These are phyloP conservation scores for Tenebrosternarchus preto DNA, from an alignment of 2,113 vertebrate genomes.

Conservation along the genomic window DNA sequence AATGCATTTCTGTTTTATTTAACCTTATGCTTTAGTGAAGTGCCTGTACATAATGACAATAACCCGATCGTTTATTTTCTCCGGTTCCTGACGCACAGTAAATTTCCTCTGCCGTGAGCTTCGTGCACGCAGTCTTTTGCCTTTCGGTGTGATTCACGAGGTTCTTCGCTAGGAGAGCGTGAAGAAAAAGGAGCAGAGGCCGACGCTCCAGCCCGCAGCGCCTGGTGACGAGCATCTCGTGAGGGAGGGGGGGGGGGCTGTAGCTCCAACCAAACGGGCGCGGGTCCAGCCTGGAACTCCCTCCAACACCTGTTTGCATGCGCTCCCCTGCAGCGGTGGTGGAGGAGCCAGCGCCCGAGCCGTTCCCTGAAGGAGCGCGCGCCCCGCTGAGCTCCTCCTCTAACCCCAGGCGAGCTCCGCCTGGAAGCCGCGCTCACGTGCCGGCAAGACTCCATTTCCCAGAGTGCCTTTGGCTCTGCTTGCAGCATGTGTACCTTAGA, in stretches of 20 bases:
- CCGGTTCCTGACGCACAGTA: background rate
- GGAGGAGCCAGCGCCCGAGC: no score
- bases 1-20: slow-evolving; percentile 35
- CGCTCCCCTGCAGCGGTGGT: no score
- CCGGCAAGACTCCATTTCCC: slow-evolving; percentile 50
- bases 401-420: background rate
- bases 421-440: slow-evolving; percentile 21
- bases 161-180: slow-evolving; percentile 52
- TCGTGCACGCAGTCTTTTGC: background rate
- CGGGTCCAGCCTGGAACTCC: no score
- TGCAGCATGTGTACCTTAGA: slow-evolving; percentile 4
- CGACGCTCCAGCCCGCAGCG: slow-evolving; percentile 46
- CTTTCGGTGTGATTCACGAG: slow-evolving; percentile 66
- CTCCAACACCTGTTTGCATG: no score
- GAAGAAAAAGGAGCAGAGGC: slow-evolving; percentile 65
- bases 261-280: no score
- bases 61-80: slow-evolving; percentile 19
- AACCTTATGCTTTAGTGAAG: background rate
- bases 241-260: no score
- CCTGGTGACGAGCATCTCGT: no score
- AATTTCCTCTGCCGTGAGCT: background rate
- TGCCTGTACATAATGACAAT: slow-evolving; percentile 25
- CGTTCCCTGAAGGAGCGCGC: slow-evolving; percentile 1
- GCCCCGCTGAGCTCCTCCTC: slow-evolving; percentile 39
- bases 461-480: slow-evolving; percentile 45